Percentiles rank a stretch among this genome's conserved stretches.
These are phyloP conservation scores for Cathartes aura DNA, from an alignment of 2,113 vertebrate genomes.

Conservation along the genomic window DNA sequence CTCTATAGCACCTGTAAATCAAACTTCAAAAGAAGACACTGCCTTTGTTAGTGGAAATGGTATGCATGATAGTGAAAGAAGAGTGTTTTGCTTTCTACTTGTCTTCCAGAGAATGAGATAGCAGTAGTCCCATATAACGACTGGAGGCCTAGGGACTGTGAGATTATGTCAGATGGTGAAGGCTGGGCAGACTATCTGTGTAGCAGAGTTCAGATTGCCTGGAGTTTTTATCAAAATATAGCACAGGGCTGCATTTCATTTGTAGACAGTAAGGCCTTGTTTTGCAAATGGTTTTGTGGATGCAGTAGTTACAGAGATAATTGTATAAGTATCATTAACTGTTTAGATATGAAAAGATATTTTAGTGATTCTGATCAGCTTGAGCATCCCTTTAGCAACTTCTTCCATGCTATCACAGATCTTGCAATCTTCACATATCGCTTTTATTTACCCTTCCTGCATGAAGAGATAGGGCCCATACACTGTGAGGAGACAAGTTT, in stretches of 20 bases:
- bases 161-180: neutral
- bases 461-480: neutral
- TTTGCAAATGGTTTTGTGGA: neutral
- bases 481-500: neutral
- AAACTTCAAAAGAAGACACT: constrained; percentile 8
- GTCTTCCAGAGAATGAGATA: neutral
- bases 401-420: neutral
- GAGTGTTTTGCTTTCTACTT: neutral
- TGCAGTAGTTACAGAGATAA: fast-evolving
- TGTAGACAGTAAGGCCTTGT: neutral
- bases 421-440: neutral
- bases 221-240: neutral
- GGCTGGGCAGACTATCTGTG: neutral
- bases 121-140: neutral
- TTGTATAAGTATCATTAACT: neutral
- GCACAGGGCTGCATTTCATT: neutral
- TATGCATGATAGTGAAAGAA: neutral
- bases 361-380: neutral
- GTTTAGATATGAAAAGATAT: neutral
- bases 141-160: neutral
- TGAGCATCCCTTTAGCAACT: neutral
- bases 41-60: neutral
- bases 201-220: neutral
- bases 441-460: neutral
- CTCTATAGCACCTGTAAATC: constrained; percentile 34